Evolutionary conservation across 2,113 vertebrate species (phyloP).

Genomic region (Datnioides undecimradiatus): DNA sequence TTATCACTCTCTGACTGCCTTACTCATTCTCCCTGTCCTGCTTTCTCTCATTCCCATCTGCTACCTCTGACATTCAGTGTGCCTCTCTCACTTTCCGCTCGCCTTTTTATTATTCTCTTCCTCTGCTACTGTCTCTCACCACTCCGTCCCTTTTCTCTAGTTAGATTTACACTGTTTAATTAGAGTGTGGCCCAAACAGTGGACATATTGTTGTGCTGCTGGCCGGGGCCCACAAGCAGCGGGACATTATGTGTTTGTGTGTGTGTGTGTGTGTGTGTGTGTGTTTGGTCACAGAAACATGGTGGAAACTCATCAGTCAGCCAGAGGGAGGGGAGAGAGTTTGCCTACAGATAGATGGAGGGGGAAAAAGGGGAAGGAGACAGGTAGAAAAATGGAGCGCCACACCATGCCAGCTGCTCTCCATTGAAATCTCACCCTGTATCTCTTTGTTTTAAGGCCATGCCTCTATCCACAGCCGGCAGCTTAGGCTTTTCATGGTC

Average conservation of each 20-base stretch:
- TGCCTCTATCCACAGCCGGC: conserved; percentile 47
- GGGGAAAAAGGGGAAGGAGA: conserved; percentile 41
- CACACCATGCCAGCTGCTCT: conserved; percentile 67
- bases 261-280: conserved; percentile 28
- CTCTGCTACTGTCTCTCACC: conserved; percentile 42
- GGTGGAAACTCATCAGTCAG: conserved; percentile 58
- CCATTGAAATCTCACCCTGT: conserved; percentile 62
- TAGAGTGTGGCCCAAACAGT: conserved; percentile 69
- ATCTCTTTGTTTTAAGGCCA: conserved; percentile 69
- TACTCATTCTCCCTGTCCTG: conserved; percentile 32
- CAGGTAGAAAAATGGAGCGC: conserved; percentile 58
- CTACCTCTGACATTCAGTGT: conserved; percentile 24
- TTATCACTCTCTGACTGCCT: conserved; percentile 33
- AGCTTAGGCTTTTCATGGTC: conserved; percentile 74
- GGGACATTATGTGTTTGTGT: conserved; percentile 58
- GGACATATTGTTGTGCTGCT: conserved; percentile 75
- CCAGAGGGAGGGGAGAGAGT: conserved; percentile 24
- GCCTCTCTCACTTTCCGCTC: conserved; percentile 29
- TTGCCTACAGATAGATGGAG: conserved; percentile 39
- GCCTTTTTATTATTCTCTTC: conserved; percentile 31
- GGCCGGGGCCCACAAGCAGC: conserved; percentile 61
- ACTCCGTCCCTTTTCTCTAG: conserved; percentile 46
- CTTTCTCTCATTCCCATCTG: conserved; percentile 54
- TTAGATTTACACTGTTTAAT: conserved; percentile 73
- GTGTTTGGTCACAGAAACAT: conserved; percentile 45